phyloP scores from a whole-genome alignment of 1,140 invertebrate species.

The Caerostris extrusa region DNA sequence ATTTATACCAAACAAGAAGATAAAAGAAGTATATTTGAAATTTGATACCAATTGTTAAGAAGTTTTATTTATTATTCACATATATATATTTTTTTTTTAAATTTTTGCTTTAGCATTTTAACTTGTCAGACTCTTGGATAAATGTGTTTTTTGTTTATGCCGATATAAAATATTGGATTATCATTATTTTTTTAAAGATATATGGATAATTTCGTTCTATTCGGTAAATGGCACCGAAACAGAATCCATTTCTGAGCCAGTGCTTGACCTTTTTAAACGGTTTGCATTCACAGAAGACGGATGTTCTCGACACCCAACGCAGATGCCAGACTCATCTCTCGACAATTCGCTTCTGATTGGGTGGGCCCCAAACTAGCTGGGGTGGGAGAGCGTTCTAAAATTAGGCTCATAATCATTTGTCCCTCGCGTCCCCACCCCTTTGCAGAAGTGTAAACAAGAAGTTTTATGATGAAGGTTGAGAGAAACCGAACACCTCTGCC shows the following conservation, averaged over 20 bases:
- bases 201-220: too few relatives aligned
- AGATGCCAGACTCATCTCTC: neutral
- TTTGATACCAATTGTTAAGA: too few relatives aligned
- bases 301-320: neutral
- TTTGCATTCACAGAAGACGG: neutral
- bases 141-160: too few relatives aligned
- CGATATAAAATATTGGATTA: too few relatives aligned
- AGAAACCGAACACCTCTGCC: constrained; percentile 33
- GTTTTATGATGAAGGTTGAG: constrained; percentile 47
- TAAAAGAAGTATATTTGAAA: too few relatives aligned
- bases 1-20: too few relatives aligned
- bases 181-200: too few relatives aligned
- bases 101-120: too few relatives aligned
- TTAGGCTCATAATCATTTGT: constrained; percentile 66
- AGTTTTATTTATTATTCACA: too few relatives aligned
- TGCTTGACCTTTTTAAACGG: constrained; percentile 35
- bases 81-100: too few relatives aligned
- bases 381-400: neutral
- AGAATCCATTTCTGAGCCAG: neutral
- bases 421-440: neutral
- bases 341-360: constrained; percentile 26
- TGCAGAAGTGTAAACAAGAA: constrained; percentile 59
- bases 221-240: neutral
- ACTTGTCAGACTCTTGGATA: too few relatives aligned
- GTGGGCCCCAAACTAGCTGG: neutral